Evolutionary conservation across 2,888 invertebrate species (phyloP).

Genomic region (Physocephala rufipes): DNA sequence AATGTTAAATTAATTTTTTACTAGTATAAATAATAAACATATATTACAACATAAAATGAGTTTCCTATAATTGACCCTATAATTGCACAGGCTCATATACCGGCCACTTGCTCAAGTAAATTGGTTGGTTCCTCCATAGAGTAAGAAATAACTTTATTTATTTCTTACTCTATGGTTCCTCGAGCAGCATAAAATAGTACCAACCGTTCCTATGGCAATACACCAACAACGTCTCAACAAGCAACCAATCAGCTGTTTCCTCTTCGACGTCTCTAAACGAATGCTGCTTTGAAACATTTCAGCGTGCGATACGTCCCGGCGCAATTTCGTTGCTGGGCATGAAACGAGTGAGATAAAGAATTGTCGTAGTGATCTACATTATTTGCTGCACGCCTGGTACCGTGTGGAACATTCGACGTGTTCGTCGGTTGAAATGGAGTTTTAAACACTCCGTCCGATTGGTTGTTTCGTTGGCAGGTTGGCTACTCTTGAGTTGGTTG

Average conservation of each 20-base stretch:
- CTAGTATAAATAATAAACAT: no score
- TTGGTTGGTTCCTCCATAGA: no score
- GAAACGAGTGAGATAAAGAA: slow-evolving; percentile 48
- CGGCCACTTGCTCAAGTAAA: no score
- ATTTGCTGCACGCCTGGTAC: slow-evolving; percentile 57
- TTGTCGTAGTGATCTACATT: slow-evolving; percentile 50
- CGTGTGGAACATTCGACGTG: slow-evolving; percentile 64
- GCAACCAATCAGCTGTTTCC: slow-evolving; percentile 16
- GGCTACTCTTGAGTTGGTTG: not conserved
- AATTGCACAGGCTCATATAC: no score
- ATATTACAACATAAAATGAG: no score
- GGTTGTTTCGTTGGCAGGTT: not conserved
- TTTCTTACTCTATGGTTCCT: no score
- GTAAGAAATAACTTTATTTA: no score
- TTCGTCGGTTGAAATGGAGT: slow-evolving; percentile 60
- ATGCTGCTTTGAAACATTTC: not conserved
- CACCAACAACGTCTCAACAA: not conserved
- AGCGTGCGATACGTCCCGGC: not conserved
- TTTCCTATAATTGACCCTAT: no score
- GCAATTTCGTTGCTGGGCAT: slow-evolving; percentile 16
- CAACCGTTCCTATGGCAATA: not conserved
- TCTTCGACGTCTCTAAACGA: slow-evolving; percentile 12
- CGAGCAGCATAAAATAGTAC: not conserved
- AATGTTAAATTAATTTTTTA: no score
- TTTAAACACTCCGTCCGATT: slow-evolving; percentile 25